Conservation (phyloP, 2,888 invertebrate species). For the Cantharis rustica region DNA sequence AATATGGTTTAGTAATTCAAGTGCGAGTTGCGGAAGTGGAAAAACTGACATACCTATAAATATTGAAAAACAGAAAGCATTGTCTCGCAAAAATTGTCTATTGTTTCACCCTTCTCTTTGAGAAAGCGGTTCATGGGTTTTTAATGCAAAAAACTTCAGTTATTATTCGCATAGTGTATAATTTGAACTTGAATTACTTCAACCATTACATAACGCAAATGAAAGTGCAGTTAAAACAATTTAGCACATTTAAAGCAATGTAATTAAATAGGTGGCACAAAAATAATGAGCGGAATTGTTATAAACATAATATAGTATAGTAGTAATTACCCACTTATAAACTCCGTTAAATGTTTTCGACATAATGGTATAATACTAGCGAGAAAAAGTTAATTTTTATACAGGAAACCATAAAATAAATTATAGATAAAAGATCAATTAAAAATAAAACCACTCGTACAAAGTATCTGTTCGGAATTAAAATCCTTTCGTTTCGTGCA, state of each 20-base stretch:
- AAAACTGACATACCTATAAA: background rate
- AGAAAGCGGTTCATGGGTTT: background rate
- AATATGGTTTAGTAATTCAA: background rate
- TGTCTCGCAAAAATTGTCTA: background rate
- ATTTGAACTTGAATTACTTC: background rate
- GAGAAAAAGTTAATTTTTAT: background rate
- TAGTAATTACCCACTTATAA: background rate
- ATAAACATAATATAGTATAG: too few species aligned
- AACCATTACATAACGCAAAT: background rate
- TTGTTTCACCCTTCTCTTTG: background rate
- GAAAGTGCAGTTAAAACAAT: background rate
- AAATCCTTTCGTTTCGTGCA: background rate
- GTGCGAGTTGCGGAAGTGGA: background rate
- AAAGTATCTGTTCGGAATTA: background rate
- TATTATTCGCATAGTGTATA: background rate
- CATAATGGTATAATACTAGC: background rate
- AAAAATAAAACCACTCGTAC: background rate
- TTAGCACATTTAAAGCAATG: background rate
- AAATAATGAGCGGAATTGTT: background rate
- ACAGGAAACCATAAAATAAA: background rate
- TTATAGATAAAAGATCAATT: background rate
- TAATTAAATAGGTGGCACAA: background rate
- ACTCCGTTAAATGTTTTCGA: background rate
- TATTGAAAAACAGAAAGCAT: background rate
- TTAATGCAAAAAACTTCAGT: background rate